Conservation (phyloP, 2,888 invertebrate genomes). For the Agrenia bidenticulata region DNA sequence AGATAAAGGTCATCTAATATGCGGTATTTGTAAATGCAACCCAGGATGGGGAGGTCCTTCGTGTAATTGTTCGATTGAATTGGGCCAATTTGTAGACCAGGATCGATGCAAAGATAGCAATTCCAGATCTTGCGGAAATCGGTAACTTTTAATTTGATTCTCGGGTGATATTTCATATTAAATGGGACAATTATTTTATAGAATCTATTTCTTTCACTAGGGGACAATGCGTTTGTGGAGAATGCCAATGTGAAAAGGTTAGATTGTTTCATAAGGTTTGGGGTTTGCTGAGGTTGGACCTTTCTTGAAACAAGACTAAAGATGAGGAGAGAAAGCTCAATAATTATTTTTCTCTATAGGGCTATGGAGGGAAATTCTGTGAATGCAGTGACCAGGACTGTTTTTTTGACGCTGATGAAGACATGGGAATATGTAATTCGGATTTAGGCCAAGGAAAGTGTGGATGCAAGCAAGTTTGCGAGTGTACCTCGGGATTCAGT, state of each 20-base stretch:
- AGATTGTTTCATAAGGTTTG: too few species aligned
- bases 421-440: slow-evolving; percentile 29
- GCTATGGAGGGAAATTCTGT: slow-evolving; percentile 21
- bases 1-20: slow-evolving; percentile 17
- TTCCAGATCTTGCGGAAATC: background rate
- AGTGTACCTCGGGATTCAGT: slow-evolving; percentile 12
- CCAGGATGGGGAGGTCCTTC: slow-evolving; percentile 19
- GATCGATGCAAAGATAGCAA: slow-evolving; percentile 18
- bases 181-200: too few species aligned
- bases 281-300: too few species aligned
- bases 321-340: too few species aligned
- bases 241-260: slow-evolving; percentile 23
- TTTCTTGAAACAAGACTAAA: too few species aligned
- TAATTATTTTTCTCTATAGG: slow-evolving; percentile 21
- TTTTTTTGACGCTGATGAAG: background rate
- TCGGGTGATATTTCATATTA: too few species aligned
- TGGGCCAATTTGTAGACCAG: background rate
- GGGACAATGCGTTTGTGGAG: slow-evolving; percentile 30
- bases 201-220: too few species aligned
- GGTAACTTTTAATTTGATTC: background rate
- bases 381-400: slow-evolving; percentile 29
- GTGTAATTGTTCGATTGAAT: slow-evolving; percentile 27
- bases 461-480: slow-evolving; percentile 22
- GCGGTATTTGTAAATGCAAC: slow-evolving; percentile 32
- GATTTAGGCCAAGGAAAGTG: slow-evolving; percentile 23